Percentiles rank a stretch among this genome's conserved stretches.
phyloP scores from a whole-genome alignment of 2,797 vertebrate genomes.

The Apogon hyalosoma region DNA sequence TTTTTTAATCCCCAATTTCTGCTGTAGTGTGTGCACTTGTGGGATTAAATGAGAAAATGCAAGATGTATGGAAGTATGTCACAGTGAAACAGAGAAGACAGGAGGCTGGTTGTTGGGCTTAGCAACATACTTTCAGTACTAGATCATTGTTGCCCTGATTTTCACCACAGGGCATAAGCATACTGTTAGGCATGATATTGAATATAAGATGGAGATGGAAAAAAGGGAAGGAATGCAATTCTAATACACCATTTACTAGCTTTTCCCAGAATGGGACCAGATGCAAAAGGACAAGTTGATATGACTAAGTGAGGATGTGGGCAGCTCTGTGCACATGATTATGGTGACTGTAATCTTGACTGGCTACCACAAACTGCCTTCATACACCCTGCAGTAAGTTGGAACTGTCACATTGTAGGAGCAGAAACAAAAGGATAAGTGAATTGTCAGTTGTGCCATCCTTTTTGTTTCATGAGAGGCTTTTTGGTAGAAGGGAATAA shows the following conservation, averaged over 20 bases:
- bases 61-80: conserved; percentile 42
- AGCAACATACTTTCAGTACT: background rate
- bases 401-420: conserved; percentile 3
- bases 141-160: background rate
- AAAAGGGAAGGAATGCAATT: conserved; percentile 1
- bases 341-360: conserved; percentile 39
- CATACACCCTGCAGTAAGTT: conserved; percentile 17
- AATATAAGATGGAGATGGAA: conserved; percentile 1
- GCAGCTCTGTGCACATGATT: conserved; percentile 41
- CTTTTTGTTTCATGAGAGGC: conserved; percentile 2
- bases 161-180: conserved; percentile 10
- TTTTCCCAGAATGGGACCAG: conserved; percentile 25
- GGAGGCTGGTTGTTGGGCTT: background rate
- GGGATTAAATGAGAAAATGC: conserved; percentile 24
- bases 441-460: background rate
- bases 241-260: conserved; percentile 4
- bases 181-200: conserved; percentile 18
- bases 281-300: conserved; percentile 26
- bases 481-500: background rate
- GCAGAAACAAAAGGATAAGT: conserved; percentile 21
- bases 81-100: conserved; percentile 27
- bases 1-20: background rate
- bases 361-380: conserved; percentile 35
- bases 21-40: conserved; percentile 17
- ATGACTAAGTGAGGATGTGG: conserved; percentile 56